Evolutionary conservation across 2,797 vertebrate species (phyloP).

Genomic region (Pterois miles): DNA sequence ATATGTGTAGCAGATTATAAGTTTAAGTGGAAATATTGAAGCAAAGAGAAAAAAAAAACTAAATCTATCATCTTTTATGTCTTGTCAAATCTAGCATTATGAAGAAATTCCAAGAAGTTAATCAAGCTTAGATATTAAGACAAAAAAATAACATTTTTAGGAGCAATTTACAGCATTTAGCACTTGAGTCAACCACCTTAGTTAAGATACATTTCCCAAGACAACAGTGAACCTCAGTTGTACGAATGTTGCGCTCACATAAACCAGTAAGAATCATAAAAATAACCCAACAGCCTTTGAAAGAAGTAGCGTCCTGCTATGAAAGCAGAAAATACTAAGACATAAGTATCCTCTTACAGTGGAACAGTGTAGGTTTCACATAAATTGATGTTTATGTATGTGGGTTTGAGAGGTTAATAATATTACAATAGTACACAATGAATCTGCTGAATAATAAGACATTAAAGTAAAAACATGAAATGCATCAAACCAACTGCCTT

Average conservation of each 20-base stretch:
- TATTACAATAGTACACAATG: conserved; percentile 14
- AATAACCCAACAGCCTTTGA: neutral
- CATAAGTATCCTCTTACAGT: neutral
- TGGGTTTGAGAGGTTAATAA: conserved; percentile 4
- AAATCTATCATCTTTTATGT: neutral
- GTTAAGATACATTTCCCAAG: neutral
- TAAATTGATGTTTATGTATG: neutral
- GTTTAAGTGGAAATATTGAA: neutral
- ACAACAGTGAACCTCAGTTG: neutral
- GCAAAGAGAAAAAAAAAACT: neutral
- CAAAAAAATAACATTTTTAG: neutral
- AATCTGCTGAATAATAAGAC: conserved; percentile 34
- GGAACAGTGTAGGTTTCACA: conserved; percentile 1
- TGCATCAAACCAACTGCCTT: neutral
- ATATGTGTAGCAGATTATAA: neutral
- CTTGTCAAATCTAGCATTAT: neutral
- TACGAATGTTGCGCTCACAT: neutral
- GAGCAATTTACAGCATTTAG: conserved; percentile 5
- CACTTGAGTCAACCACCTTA: neutral
- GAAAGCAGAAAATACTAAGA: neutral
- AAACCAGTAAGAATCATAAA: neutral
- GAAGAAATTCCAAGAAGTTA: neutral
- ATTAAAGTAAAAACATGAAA: conserved; percentile 31
- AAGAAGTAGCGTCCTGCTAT: neutral
- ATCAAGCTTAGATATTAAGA: conserved; percentile 2